Evolutionary conservation across 2,113 vertebrate genomes (phyloP).

Genomic region (Rynchops niger): DNA sequence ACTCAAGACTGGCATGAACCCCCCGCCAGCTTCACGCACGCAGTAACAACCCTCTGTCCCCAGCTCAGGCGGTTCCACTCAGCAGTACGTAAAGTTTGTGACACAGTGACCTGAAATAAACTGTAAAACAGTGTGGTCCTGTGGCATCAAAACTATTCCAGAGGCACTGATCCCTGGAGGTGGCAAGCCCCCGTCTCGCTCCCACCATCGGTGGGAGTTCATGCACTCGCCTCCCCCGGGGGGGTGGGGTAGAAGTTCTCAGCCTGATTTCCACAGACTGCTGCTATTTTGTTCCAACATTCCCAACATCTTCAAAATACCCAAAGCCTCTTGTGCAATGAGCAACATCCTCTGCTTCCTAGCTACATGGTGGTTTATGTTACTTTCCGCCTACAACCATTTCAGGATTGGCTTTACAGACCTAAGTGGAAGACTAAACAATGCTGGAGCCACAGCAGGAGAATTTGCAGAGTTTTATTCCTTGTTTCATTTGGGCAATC

Average conservation of each 20-base stretch:
- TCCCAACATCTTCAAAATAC: constrained; percentile 66
- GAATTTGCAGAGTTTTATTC: constrained; percentile 61
- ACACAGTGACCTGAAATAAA: background rate
- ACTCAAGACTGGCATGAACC: background rate
- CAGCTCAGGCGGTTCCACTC: background rate
- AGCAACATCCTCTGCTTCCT: constrained; percentile 52
- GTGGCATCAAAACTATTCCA: background rate
- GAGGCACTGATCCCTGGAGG: background rate
- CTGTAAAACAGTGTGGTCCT: background rate
- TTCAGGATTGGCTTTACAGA: constrained; percentile 63
- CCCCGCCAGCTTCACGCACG: rapidly evolving
- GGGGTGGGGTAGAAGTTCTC: background rate
- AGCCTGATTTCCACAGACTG: constrained; percentile 59
- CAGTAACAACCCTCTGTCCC: background rate
- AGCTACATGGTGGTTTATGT: constrained; percentile 62
- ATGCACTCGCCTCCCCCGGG: background rate
- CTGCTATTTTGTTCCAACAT: constrained; percentile 46
- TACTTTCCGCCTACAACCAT: constrained; percentile 64
- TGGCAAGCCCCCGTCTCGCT: background rate
- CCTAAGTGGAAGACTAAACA: constrained; percentile 70
- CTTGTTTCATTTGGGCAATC: constrained; percentile 67
- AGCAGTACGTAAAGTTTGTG: background rate
- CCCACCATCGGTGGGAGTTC: background rate
- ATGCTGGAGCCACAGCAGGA: constrained; percentile 64
- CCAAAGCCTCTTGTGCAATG: constrained; percentile 61